Percentiles rank a stretch among this genome's conserved stretches.
These are phyloP conservation scores for Clarias pachynema DNA, from an alignment of 2,797 vertebrate species.

Conservation along the genomic window DNA sequence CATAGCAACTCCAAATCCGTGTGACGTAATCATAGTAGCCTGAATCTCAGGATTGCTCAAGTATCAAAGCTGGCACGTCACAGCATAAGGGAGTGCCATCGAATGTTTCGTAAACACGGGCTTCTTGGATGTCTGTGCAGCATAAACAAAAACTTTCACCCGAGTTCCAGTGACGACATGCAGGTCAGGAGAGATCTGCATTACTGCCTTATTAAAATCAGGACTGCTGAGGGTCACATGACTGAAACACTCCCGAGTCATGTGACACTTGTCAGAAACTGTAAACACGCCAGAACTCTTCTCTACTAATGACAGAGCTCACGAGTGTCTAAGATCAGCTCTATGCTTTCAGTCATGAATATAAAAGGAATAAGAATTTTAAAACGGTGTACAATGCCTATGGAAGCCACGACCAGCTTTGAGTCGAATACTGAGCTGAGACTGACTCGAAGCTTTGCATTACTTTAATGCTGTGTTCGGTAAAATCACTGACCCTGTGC, in stretches of 20 bases:
- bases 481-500: not conserved
- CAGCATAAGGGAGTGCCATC: not conserved
- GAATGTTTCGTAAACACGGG: not conserved
- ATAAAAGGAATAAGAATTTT: not conserved
- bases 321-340: not conserved
- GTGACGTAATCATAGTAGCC: not conserved
- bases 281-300: not conserved
- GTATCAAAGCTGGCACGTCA: not conserved
- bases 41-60: not conserved
- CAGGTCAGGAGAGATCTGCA: not conserved
- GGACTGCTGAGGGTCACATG: conserved; percentile 3
- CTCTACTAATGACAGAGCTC: not conserved
- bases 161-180: not conserved
- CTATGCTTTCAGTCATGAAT: not conserved
- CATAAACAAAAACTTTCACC: not conserved
- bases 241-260: not conserved
- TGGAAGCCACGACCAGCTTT: not conserved
- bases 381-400: not conserved
- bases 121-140: not conserved
- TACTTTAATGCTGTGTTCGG: not conserved
- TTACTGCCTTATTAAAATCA: not conserved
- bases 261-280: not conserved
- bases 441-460: not conserved
- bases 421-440: not conserved
- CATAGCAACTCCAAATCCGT: not conserved